Evolutionary conservation across 2,888 invertebrate species (phyloP).

Genomic region (Agriopis aurantiaria): DNA sequence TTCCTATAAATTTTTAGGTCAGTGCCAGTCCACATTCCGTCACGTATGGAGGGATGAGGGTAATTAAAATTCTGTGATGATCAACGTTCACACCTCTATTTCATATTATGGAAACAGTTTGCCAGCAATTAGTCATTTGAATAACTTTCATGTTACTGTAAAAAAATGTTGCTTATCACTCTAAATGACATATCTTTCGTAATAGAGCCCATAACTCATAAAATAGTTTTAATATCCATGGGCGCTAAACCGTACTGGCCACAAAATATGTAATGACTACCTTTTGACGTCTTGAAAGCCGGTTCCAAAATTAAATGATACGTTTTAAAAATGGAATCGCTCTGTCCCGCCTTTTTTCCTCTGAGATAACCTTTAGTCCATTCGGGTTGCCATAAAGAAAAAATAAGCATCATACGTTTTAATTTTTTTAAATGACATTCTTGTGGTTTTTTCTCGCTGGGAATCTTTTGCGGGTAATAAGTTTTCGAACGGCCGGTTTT

Average conservation of each 20-base stretch:
- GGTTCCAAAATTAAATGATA: conserved; percentile 86
- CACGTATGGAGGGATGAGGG: conserved; percentile 75
- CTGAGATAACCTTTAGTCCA: conserved; percentile 85
- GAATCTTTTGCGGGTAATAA: conserved; percentile 79
- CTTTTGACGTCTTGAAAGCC: conserved; percentile 85
- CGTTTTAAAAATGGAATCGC: conserved; percentile 86
- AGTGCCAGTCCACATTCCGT: conserved; percentile 71
- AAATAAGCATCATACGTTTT: conserved; percentile 81
- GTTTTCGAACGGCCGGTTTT: conserved; percentile 74
- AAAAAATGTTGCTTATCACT: conserved; percentile 7
- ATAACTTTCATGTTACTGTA: conserved; percentile 33
- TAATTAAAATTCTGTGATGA: conserved; percentile 78
- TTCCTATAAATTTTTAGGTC: conserved; percentile 80
- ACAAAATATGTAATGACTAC: conserved; percentile 85
- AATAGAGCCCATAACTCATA: conserved; percentile 65
- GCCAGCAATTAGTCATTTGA: conserved; percentile 51
- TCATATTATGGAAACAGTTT: conserved; percentile 52
- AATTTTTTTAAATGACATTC: conserved; percentile 86
- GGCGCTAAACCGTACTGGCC: conserved; percentile 78
- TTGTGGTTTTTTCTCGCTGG: conserved; percentile 83
- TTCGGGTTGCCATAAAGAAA: conserved; percentile 82
- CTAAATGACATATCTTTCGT: conserved; percentile 21
- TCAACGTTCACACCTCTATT: conserved; percentile 64
- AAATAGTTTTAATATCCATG: conserved; percentile 68
- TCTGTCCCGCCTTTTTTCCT: conserved; percentile 84